Percentiles rank a stretch among this genome's conserved stretches.
These are phyloP conservation scores for Trochalopteron elliotii DNA, from an alignment of 2,113 vertebrate genomes.

Conservation along the genomic window DNA sequence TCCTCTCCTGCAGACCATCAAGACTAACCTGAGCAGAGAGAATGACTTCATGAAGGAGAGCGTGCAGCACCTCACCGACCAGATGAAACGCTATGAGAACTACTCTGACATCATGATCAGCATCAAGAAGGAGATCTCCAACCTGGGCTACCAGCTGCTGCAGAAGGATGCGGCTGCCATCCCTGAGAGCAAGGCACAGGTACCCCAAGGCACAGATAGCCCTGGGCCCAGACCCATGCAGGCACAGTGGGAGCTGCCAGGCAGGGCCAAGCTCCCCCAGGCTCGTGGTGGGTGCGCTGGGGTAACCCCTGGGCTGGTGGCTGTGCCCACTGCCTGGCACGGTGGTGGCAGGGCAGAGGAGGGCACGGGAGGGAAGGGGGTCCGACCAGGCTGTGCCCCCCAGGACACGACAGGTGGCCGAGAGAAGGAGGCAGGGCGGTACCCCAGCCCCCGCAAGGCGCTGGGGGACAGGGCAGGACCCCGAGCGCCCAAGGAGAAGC, in stretches of 20 bases:
- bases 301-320: background rate
- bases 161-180: constrained; percentile 82
- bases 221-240: accelerated
- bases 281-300: accelerated
- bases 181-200: constrained; percentile 82
- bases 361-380: background rate
- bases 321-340: accelerated
- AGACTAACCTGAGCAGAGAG: constrained; percentile 91
- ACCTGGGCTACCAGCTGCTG: constrained; percentile 90
- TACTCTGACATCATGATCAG: constrained; percentile 93
- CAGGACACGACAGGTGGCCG: constrained; percentile 81
- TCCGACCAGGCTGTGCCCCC: background rate
- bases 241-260: background rate
- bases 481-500: constrained; percentile 83
- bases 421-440: constrained; percentile 75
- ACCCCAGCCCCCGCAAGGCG: constrained; percentile 73
- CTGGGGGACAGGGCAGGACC: constrained; percentile 65
- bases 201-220: background rate
- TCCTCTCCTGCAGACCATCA: constrained; percentile 83
- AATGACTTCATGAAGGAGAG: constrained; percentile 92
- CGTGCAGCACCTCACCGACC: constrained; percentile 83
- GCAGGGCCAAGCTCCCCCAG: background rate
- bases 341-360: background rate
- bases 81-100: constrained; percentile 92
- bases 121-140: constrained; percentile 96